A percentile compares a stretch with the other conserved stretches of the same genome.
Conservation (phyloP, 1,140 invertebrate genomes). For the Meteorus sp. region DNA sequence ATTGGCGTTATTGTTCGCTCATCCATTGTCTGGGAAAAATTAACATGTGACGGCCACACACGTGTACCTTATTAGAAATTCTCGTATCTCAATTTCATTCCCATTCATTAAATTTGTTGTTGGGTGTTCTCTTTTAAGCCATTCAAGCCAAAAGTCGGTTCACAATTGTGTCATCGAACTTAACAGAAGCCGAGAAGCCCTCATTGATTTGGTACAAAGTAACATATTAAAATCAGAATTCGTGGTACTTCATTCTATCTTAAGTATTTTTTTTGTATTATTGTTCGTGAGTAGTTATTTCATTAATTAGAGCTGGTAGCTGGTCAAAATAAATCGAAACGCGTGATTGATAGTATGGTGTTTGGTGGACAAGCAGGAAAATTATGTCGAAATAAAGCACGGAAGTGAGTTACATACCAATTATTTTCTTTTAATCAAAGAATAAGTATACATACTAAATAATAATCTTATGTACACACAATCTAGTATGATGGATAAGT, state of each 20-base stretch:
- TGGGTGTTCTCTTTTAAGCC: conserved; percentile 14
- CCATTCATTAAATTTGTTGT: not conserved
- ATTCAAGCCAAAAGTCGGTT: too few relatives aligned
- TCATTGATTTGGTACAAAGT: conserved; percentile 20
- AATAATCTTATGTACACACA: conserved; percentile 54
- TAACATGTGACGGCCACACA: conserved; percentile 39
- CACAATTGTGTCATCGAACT: too few relatives aligned
- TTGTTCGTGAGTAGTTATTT: conserved; percentile 7
- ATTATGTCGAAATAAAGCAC: conserved; percentile 51
- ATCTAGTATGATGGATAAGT: conserved; percentile 40
- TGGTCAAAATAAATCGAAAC: not conserved
- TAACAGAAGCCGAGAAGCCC: conserved; percentile 27
- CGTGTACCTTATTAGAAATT: conserved; percentile 16
- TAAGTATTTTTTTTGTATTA: conserved; percentile 2
- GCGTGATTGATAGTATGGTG: not conserved
- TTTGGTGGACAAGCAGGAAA: conserved; percentile 39
- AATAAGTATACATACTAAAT: conserved; percentile 54
- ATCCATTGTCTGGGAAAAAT: conserved; percentile 49
- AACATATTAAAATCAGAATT: too few relatives aligned
- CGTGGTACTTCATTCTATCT: conserved; percentile 7
- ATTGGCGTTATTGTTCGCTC: conserved; percentile 47
- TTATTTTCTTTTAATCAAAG: conserved; percentile 49
- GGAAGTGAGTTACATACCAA: conserved; percentile 51
- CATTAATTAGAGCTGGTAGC: not conserved
- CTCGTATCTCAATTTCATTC: too few relatives aligned